A percentile compares a stretch with the other conserved stretches of the same genome.
Evolutionary conservation across 2,888 invertebrate genomes (phyloP).

Genomic region (Drosophila emarginata): DNA sequence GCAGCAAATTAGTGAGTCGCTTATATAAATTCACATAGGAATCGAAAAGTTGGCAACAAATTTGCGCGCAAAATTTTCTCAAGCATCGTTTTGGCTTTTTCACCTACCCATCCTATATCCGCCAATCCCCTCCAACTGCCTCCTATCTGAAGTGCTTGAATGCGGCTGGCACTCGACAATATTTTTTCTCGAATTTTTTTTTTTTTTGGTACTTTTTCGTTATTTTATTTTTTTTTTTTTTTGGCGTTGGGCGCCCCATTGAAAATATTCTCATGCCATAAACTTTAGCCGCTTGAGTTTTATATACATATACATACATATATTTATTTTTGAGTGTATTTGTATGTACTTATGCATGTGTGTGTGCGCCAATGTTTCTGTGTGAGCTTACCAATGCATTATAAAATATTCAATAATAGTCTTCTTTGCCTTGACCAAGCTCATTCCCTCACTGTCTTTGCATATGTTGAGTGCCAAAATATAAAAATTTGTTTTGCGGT

Average conservation of each 20-base stretch:
- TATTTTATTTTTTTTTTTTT: conserved; percentile 28
- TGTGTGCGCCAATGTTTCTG: conserved; percentile 2
- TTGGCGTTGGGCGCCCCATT: conserved; percentile 64
- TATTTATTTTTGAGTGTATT: conserved; percentile 12
- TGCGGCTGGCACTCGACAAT: conserved; percentile 72
- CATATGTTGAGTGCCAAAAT: conserved; percentile 66
- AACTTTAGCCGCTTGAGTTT: conserved; percentile 57
- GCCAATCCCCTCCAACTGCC: not conserved
- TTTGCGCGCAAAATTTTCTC: conserved; percentile 53
- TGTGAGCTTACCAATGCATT: conserved; percentile 40
- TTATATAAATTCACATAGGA: conserved; percentile 9
- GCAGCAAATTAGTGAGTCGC: conserved; percentile 54
- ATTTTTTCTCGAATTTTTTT: conserved; percentile 26
- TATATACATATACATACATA: conserved; percentile 11
- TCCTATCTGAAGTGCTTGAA: conserved; percentile 49
- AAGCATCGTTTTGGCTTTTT: conserved; percentile 39
- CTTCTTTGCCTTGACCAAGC: conserved; percentile 68
- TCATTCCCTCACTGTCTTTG: conserved; percentile 14
- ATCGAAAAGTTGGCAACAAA: conserved; percentile 61
- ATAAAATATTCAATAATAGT: conserved; percentile 71
- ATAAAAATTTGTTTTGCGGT: conserved; percentile 1
- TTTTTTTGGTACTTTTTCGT: no score
- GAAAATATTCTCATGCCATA: conserved; percentile 60
- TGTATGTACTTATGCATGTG: conserved; percentile 4
- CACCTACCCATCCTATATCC: conserved; percentile 3